Evolutionary conservation across 2,113 vertebrate genomes (phyloP), one percentile per base, ranked within the genome.

Genomic region (Elaphurus davidianus): DNA sequence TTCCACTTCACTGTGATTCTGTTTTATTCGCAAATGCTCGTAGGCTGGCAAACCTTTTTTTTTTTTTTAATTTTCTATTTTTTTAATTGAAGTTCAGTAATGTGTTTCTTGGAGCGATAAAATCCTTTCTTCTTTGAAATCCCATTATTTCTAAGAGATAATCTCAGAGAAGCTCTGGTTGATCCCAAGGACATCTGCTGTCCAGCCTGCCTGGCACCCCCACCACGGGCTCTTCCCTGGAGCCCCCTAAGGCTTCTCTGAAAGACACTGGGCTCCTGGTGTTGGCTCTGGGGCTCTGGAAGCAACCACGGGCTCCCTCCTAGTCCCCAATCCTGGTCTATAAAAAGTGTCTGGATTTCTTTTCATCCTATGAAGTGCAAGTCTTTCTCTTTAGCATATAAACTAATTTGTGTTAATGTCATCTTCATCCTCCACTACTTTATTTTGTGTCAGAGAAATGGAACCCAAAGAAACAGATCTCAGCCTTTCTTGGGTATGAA

Each of bases 221-320:
- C 25, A 14, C 27, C 25, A 10, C 12, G 0, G 0, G 1, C 40
- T 30, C 9, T 45, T 30, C 23, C 10, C 2, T 1, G 6, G 45
- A 54, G 27, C n/a, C 10, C 9, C 9, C 13, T 54, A 82, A 82
- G 79, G 5, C 79, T 82, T 82, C 79, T 82, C 30, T 30, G 47
- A 81, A 50, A 21, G 47, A 23, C 0, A 3, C 0, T 50, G 33
- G 81, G 6, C 19, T 55, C 21, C 50, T 36, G 0, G 50, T 55
- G 50, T 83, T 21, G 33, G 79, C 5, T 52, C 30, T n/a, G 50
- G 17, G 14, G 10, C n/a, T 86, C 64, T 62, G 27, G 9, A 43
- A 54, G 8, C 23, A 55, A 5, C 60, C 40, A 7, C 23, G 2
- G 33, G 2, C 19, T 36, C 64, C 50, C 74, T 43, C 43, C 82